A percentile compares a stretch with the other conserved stretches of the same genome.
Evolutionary conservation across 2,888 invertebrate species (phyloP).

Genomic region (Aleiodes leptofemur): DNA sequence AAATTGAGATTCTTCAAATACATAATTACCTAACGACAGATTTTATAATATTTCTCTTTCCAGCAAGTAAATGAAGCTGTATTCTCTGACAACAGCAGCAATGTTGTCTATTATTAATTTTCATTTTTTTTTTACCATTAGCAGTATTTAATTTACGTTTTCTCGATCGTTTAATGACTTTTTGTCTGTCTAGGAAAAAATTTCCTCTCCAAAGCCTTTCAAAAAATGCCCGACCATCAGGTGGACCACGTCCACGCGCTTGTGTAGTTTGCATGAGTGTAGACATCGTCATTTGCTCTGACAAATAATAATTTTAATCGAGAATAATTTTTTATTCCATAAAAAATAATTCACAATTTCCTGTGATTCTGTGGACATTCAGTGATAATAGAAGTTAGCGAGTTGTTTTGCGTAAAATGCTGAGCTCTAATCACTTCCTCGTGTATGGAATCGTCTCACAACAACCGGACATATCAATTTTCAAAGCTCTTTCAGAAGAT

Average conservation of each 20-base stretch:
- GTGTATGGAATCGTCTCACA: conserved; percentile 1
- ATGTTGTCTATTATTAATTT: conserved; percentile 61
- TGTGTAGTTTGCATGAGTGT: conserved; percentile 74
- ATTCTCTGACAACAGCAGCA: conserved; percentile 72
- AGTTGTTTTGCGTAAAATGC: neutral
- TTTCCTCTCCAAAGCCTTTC: conserved; percentile 85
- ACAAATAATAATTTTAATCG: conserved; percentile 1
- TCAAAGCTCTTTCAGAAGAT: neutral
- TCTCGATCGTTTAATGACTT: conserved; percentile 66
- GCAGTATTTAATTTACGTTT: conserved; percentile 67
- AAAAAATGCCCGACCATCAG: conserved; percentile 82
- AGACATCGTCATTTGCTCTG: conserved; percentile 66
- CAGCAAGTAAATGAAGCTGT: conserved; percentile 70
- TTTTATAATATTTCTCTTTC: conserved; percentile 68
- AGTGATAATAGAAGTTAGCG: no score
- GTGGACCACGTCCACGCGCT: conserved; percentile 74
- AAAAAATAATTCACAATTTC: neutral
- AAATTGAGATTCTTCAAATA: neutral
- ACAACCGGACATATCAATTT: neutral
- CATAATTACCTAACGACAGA: conserved; percentile 71
- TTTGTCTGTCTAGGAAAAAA: conserved; percentile 74
- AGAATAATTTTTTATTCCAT: neutral
- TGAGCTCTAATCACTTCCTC: neutral
- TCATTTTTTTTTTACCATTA: conserved; percentile 62
- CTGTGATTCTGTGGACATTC: neutral